Percentiles rank a stretch among this genome's conserved stretches.
Evolutionary conservation across 2,888 invertebrate species (phyloP).

Genomic region (Prionchulus punctatus): DNA sequence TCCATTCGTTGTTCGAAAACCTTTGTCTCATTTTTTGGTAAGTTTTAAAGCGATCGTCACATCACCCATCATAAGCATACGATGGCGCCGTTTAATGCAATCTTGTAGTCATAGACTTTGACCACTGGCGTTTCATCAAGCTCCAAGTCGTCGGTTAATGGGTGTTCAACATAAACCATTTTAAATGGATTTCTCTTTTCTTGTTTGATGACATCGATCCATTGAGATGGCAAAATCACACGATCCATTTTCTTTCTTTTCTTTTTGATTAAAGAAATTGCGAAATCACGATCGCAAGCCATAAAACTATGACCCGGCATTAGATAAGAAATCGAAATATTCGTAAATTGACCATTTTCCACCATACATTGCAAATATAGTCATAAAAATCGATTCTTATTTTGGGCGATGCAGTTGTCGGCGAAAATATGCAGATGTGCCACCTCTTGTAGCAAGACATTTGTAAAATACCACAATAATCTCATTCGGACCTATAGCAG

Average conservation of each 20-base stretch:
- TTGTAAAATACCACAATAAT: not conserved
- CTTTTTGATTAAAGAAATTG: not conserved
- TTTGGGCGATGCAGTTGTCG: not conserved
- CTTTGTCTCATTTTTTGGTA: too few relatives aligned
- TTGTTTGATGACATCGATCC: not conserved
- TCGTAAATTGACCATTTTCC: constrained; percentile 10
- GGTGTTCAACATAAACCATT: not conserved
- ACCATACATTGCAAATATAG: not conserved
- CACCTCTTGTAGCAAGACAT: not conserved
- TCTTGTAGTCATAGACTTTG: not conserved
- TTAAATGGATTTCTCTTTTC: not conserved
- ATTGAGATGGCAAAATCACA: not conserved
- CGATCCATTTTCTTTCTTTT: not conserved
- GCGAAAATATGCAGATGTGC: not conserved
- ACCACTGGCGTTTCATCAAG: not conserved
- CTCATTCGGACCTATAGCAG: not conserved
- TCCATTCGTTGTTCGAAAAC: too few relatives aligned
- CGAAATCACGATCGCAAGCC: not conserved
- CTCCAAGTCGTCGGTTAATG: not conserved
- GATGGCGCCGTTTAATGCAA: too few relatives aligned
- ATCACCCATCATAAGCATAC: too few relatives aligned
- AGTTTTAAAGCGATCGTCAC: too few relatives aligned
- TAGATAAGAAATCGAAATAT: not conserved
- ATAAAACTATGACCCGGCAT: not conserved
- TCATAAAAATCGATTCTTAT: not conserved